These are phyloP conservation scores for Gorsachius magnificus DNA, from an alignment of 2,797 vertebrate species.

Conservation along the genomic window DNA sequence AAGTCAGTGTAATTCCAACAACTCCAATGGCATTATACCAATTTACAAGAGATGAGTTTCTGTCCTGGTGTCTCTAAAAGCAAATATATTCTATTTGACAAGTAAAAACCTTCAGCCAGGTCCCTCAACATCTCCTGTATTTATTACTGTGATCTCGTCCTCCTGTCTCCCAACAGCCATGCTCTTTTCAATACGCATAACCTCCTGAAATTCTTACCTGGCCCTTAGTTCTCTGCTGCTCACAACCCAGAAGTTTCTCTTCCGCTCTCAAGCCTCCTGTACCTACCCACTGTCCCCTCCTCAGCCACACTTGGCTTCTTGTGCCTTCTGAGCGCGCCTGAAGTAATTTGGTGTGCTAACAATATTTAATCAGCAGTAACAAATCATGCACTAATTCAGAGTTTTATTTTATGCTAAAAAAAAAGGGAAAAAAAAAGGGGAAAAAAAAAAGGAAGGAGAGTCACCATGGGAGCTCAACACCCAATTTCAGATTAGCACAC, in stretches of 20 bases:
- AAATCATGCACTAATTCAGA: background rate
- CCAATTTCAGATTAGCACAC: background rate
- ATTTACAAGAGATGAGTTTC: conserved; percentile 6
- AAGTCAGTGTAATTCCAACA: background rate
- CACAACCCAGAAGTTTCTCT: background rate
- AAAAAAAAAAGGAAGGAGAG: background rate
- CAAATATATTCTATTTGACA: background rate
- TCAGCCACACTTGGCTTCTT: background rate
- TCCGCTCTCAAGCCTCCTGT: background rate
- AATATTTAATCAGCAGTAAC: background rate
- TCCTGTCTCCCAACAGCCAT: background rate
- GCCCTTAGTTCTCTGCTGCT: background rate
- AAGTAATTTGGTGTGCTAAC: background rate
- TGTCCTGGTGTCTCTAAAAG: background rate
- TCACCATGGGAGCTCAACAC: background rate
- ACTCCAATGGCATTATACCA: background rate
- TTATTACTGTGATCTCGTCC: background rate
- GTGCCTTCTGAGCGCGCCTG: background rate
- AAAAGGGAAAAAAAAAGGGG: too few species aligned
- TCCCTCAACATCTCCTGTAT: background rate
- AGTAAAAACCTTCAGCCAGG: background rate
- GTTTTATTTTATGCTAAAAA: background rate
- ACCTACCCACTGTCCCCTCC: background rate
- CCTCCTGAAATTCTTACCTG: background rate
- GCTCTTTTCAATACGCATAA: background rate